These are phyloP conservation scores for Platichthys stellatus DNA, from an alignment of 2,113 vertebrate genomes.

Conservation along the genomic window DNA sequence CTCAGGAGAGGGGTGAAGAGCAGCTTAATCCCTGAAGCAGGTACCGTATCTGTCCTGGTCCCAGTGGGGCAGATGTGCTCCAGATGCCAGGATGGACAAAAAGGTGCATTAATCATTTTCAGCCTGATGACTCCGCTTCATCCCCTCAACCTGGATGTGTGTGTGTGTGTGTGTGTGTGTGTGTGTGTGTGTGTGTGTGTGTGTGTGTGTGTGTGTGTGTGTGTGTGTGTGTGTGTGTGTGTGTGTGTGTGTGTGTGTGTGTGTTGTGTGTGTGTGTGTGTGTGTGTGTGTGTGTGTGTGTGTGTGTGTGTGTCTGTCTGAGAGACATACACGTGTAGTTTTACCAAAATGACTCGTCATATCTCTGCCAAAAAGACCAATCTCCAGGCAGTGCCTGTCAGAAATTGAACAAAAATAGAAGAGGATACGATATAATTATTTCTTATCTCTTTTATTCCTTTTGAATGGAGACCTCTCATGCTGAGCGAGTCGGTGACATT, in stretches of 20 bases:
- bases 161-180: conserved; percentile 38
- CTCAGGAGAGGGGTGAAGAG: conserved; percentile 62
- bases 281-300: no score
- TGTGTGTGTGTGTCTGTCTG: no score
- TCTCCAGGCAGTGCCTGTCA: conserved; percentile 39
- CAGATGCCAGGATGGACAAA: conserved; percentile 68
- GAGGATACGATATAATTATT: conserved; percentile 25
- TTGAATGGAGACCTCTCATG: conserved; percentile 42
- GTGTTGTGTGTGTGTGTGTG: no score
- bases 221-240: no score
- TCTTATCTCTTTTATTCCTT: conserved; percentile 37
- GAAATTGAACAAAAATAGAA: conserved; percentile 46
- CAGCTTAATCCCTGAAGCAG: conserved; percentile 76
- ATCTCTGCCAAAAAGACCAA: conserved; percentile 5
- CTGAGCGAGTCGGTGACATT: conserved; percentile 63
- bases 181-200: no score
- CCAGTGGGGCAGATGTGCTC: conserved; percentile 67
- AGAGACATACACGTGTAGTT: conserved; percentile 11
- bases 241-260: no score
- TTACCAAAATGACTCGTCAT: background rate
- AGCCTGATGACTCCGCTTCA: conserved; percentile 75
- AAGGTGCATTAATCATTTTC: conserved; percentile 85
- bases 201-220: no score
- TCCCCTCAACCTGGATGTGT: conserved; percentile 49
- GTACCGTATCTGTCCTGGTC: conserved; percentile 66